Base-by-base conservation (phyloP, 2,888 invertebrate species). In the Caenorhabditis sp. region DNA sequence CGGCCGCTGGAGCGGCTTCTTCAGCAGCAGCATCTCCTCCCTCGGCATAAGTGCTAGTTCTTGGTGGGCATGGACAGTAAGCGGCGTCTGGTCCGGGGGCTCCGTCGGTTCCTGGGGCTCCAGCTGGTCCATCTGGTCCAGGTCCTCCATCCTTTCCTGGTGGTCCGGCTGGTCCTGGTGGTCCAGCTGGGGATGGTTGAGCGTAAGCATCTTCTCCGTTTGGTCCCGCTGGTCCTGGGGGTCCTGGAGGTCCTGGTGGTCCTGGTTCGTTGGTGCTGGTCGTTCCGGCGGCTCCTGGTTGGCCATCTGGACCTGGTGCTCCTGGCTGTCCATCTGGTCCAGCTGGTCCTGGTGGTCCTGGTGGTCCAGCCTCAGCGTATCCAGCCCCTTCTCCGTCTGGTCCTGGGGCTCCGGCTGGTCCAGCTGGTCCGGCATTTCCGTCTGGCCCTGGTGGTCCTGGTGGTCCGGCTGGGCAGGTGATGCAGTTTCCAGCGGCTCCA, bases 131-230 rank as follows among this genome's bases (percentile, higher is more conserved):
- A 22, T 82, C 82, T 49, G 54, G 69, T 85, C 87, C 87, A 19
- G 85, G 68, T 66, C 16, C 54, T 81, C 85, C 85, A 24, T 83
- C 74, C 47, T 84, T 85, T 81, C 87, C 87, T 63, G 87, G 76
- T 63, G 84, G 81, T 74, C 87, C 87, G 35, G 85, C 76, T 63
- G 87, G 85, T 76, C 87, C 87, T 22, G 87, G 84, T 61, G 86
- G 86, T 81, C 88, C 88, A 7, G 88, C 80, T 58, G 86, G 86
- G 2, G 86, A 81, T 44, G 86, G 84, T 28, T 74, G 84, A 56
- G 82, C 84, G n/a, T 82, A 59, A 12, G 76, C 82, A 28, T 82
- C 79, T 31, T 74, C 77, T 85, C 86, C 86, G 12, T 63, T 69
- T 12, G 82, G 73, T 84, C 88, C 88, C 12, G 88, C 73, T 22